Percentiles rank a stretch among this genome's conserved stretches.
These are phyloP conservation scores for Eulemur rubriventer DNA, from an alignment of 2,797 vertebrate genomes.

Conservation along the genomic window DNA sequence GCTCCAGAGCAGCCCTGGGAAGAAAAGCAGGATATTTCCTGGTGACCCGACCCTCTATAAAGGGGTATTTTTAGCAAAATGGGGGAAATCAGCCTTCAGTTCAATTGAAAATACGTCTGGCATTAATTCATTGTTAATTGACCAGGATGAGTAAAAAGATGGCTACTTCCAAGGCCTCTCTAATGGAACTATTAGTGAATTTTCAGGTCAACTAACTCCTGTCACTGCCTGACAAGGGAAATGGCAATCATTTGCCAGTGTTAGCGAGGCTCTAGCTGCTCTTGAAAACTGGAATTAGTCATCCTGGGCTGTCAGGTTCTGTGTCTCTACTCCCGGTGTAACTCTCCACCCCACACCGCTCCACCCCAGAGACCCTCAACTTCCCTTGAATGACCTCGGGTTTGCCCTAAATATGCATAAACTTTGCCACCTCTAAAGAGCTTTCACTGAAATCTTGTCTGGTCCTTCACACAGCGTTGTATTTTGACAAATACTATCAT, in stretches of 20 bases:
- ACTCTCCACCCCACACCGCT: not conserved
- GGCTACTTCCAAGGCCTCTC: slow-evolving; percentile 74
- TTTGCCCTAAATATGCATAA: not conserved
- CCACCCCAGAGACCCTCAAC: not conserved
- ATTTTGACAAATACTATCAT: not conserved
- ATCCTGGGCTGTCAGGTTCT: slow-evolving; percentile 40
- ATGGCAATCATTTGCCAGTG: slow-evolving; percentile 76
- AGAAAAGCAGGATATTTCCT: slow-evolving; percentile 28
- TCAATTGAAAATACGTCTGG: slow-evolving; percentile 74
- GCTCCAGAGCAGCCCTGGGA: not conserved
- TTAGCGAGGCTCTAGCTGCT: slow-evolving; percentile 53
- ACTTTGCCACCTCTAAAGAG: not conserved
- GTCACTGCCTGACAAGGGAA: slow-evolving; percentile 77
- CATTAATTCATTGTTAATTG: slow-evolving; percentile 80
- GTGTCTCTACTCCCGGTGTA: not conserved
- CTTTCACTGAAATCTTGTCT: not conserved
- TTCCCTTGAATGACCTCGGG: not conserved
- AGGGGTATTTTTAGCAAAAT: slow-evolving; percentile 69
- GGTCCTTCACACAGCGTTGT: not conserved
- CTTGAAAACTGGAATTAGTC: slow-evolving; percentile 58
- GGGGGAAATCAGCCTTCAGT: slow-evolving; percentile 47
- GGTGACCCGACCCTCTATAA: not conserved
- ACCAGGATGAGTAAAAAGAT: slow-evolving; percentile 76
- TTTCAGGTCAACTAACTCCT: slow-evolving; percentile 82
- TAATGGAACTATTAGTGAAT: slow-evolving; percentile 81